Base-by-base conservation (phyloP, 2,113 vertebrate species). In the Chaetura pelagica region DNA sequence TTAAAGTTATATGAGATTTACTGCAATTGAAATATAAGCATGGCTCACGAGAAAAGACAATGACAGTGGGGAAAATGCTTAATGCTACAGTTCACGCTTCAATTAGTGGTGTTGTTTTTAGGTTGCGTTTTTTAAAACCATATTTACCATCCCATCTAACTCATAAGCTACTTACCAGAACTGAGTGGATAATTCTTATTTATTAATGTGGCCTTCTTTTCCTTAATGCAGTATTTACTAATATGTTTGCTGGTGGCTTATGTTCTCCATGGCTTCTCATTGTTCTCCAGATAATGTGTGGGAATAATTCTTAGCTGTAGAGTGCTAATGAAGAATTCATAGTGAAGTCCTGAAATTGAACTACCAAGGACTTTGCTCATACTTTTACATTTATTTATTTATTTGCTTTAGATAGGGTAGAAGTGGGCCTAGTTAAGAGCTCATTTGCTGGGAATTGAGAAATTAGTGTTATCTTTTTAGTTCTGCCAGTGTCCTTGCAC, bases 401-500 rank as follows among this genome's bases (percentile, higher is more conserved):
- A 55, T 89, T 88, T 90, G 22, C 23, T 61, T 44, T 63, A 77
- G 38, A 20, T 34, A 51, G 15, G 30, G 55, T 83, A 44, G 66
- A 49, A 75, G 29, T 79, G 62, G 15, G 14, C 51, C 55, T 64
- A 22, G 55, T 58, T 92, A 92, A 84, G 63, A 90, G 27, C 52
- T 89, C 44, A 52, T 77, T 90, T 88, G 29, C 69, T 87, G 19
- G 51, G 59, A 84, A 74, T 0, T 81, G 57, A 91, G 75, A 92
- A 95, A 90, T 49, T 15, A 64, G 27, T 67, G 61, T 78, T 87
- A 51, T 72, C 19, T 66, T 58, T 55, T 89, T 57, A 63, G 29
- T 75, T 87, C 64, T 87, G 73, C 64, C 73, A 49, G 14, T 57
- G 89, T 92, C 91, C 91, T 95, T 89, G 66, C 67, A 87, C 52